These are phyloP conservation scores for Marmota flaviventris DNA, from an alignment of 2,113 vertebrate genomes.

Conservation along the genomic window DNA sequence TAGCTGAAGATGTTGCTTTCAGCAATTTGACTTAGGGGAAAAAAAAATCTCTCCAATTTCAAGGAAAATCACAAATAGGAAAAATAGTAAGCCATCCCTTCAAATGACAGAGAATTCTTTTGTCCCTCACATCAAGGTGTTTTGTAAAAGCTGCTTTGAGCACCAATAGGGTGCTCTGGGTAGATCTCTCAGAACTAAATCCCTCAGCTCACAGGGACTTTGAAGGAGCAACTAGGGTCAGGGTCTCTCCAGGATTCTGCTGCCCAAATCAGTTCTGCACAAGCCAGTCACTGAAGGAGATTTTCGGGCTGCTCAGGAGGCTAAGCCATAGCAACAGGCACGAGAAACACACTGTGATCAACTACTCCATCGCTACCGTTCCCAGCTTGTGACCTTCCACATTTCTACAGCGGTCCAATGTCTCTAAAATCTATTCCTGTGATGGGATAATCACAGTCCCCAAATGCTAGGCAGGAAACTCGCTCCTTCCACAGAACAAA, in stretches of 20 bases:
- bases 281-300: neutral
- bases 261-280: too few species aligned
- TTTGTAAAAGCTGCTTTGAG: neutral
- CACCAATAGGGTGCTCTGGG: neutral
- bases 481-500: neutral
- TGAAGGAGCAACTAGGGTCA: too few species aligned
- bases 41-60: neutral
- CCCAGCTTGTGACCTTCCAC: rapidly evolving
- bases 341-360: rapidly evolving
- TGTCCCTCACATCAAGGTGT: too few species aligned
- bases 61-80: neutral
- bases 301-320: neutral
- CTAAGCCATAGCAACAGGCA: rapidly evolving
- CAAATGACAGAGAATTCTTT: neutral
- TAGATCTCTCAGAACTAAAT: neutral
- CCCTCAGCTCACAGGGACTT: rapidly evolving
- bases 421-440: neutral
- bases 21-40: neutral
- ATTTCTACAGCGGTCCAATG: neutral
- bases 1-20: neutral
- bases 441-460: neutral
- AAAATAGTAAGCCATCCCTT: neutral
- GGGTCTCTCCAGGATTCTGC: neutral
- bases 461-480: rapidly evolving
- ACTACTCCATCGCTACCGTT: too few species aligned